These are phyloP conservation scores for Drosophila barbarae DNA, from an alignment of 2,888 invertebrate species.

Conservation along the genomic window DNA sequence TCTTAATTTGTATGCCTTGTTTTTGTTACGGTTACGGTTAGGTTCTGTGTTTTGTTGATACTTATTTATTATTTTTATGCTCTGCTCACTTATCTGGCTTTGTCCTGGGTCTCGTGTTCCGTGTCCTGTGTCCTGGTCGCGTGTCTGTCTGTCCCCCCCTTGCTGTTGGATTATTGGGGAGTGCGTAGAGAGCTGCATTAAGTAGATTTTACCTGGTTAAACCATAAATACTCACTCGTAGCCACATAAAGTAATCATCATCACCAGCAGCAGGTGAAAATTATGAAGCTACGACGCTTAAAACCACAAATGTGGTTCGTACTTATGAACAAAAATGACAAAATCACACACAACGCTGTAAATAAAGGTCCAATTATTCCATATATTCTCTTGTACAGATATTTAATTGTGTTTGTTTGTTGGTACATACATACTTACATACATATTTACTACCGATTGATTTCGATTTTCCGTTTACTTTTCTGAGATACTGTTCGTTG, in stretches of 20 bases:
- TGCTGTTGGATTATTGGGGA: slow-evolving; percentile 12
- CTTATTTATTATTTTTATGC: slow-evolving; percentile 50
- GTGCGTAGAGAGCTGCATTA: slow-evolving; percentile 31
- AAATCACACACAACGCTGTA: slow-evolving; percentile 58
- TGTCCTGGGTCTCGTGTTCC: slow-evolving; percentile 8
- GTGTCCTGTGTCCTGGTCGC: slow-evolving; percentile 12
- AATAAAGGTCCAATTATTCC: slow-evolving; percentile 58
- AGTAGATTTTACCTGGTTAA: slow-evolving; percentile 41
- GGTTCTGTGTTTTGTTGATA: slow-evolving; percentile 38
- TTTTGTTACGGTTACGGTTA: slow-evolving; percentile 42
- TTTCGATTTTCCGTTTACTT: slow-evolving; percentile 48
- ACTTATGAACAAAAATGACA: slow-evolving; percentile 40
- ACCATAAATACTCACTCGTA: slow-evolving; percentile 45
- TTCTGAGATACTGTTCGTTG: slow-evolving; percentile 59
- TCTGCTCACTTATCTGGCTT: slow-evolving; percentile 34
- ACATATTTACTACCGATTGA: slow-evolving; percentile 47
- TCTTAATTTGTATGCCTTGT: slow-evolving; percentile 64
- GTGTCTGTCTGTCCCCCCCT: slow-evolving; percentile 11
- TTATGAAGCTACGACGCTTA: slow-evolving; percentile 2
- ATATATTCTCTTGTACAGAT: slow-evolving; percentile 66
- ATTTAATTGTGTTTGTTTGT: slow-evolving; percentile 68
- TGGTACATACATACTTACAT: slow-evolving; percentile 60
- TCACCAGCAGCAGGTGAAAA: slow-evolving; percentile 17
- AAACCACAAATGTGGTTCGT: slow-evolving; percentile 25
- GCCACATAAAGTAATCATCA: slow-evolving; percentile 40